Conservation (phyloP, 35 echinoderm and acorn worm genomes). For the Strongylocentrotus purpuratus region DNA sequence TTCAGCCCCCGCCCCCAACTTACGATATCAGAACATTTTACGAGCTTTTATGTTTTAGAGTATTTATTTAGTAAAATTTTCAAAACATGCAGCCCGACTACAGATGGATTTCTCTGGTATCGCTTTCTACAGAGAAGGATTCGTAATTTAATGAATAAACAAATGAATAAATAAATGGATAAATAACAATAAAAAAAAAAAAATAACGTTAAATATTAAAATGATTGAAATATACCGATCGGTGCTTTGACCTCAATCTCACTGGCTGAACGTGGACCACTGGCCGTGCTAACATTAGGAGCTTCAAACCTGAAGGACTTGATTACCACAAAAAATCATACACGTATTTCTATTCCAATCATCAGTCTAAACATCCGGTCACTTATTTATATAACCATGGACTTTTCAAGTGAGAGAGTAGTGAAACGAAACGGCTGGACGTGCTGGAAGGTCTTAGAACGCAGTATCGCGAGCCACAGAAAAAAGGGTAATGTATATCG, state of each 20-base stretch:
- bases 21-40: too few relatives aligned
- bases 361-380: slow-evolving; percentile 33
- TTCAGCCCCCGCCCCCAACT: too few relatives aligned
- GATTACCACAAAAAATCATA: background rate
- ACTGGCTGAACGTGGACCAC: background rate
- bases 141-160: too few relatives aligned
- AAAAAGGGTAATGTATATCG: background rate
- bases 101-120: too few relatives aligned
- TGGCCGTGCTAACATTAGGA: background rate
- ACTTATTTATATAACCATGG: slow-evolving; percentile 50
- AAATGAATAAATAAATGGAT: too few relatives aligned
- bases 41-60: too few relatives aligned
- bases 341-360: background rate
- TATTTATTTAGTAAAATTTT: too few relatives aligned
- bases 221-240: too few relatives aligned
- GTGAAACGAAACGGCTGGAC: background rate
- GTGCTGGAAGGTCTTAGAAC: background rate
- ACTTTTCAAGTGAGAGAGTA: background rate
- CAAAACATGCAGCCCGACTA: too few relatives aligned
- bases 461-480: background rate
- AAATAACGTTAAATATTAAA: too few relatives aligned
- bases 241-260: background rate
- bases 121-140: too few relatives aligned
- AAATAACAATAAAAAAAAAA: too few relatives aligned
- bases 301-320: background rate